Base-by-base conservation (phyloP, 2,888 invertebrate genomes). In the Acleris emargana region DNA sequence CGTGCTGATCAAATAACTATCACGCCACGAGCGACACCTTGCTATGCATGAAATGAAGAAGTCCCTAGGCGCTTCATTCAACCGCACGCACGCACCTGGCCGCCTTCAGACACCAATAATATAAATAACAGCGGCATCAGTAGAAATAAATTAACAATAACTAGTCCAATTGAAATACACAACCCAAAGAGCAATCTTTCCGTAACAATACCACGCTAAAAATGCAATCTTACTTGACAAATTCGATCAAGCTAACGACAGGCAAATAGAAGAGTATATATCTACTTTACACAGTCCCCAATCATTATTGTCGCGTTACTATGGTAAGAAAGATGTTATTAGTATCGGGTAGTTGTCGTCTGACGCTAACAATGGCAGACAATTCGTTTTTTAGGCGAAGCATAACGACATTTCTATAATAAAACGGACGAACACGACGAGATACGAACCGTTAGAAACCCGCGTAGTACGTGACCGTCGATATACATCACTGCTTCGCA, bases 381-480 rank as follows among this genome's bases (percentile, higher is more conserved):
- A 82, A 81, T 79, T 84, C 80, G 76, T 80, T 83, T 81, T 81
- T 78, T 78, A 72, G 73, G 69, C 76, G 51, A 75, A 76, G 73
- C 78, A 77, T 78, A 76, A 74, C 73, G 75, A 78, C 75, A 79
- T 81, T 84, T 84, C 82, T 78, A 80, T 77, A 83, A 87, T 80
- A 82, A 84, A 83, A 81, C 82, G 81, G 82, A 76, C 76, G 71
- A 73, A 71, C 70, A 68, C 75, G 75, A 74, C 74, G 77, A 80
- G 77, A 79, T 72, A 71, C 67, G 71, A 75, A 86, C 88, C 87
- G 88, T 88, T 88, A 88, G 76, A 71, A 74, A 81, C 83, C 86
- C 86, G 79, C 78, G 79, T 78, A 69, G 79, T 79, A 84, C 87
- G 87, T 87, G 86, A 86, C 84, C 83, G 77, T 77, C 81, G 76